Percentiles rank a stretch among this genome's conserved stretches.
Conservation (phyloP, 2,113 vertebrate genomes). For the Dasyornis broadbenti region DNA sequence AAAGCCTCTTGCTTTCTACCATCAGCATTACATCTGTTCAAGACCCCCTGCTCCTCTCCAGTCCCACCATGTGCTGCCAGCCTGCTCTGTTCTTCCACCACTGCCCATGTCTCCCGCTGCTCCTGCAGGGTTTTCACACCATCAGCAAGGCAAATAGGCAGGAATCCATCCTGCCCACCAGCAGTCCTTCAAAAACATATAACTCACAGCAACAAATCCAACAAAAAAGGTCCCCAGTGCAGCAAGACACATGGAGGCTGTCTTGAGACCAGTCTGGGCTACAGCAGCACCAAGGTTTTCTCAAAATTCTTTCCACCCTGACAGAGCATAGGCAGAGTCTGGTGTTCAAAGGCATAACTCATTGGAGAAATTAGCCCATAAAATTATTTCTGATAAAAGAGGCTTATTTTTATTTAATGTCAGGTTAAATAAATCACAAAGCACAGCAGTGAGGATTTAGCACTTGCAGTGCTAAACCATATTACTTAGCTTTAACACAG, state of each 20-base stretch:
- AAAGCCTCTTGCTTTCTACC: neutral
- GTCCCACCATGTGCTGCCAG: neutral
- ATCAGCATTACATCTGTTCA: neutral
- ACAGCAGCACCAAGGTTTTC: neutral
- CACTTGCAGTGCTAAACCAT: neutral
- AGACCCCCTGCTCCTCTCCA: neutral
- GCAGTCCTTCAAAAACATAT: neutral
- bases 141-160: neutral
- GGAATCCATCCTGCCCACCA: neutral
- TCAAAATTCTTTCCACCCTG: neutral
- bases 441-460: neutral
- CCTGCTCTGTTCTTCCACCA: neutral
- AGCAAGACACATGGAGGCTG: neutral
- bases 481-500: constrained; percentile 5
- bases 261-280: neutral
- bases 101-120: neutral
- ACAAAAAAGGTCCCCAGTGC: neutral
- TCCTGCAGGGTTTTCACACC: neutral
- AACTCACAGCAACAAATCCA: neutral
- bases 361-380: neutral
- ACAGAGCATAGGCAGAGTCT: neutral
- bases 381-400: neutral
- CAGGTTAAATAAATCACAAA: constrained; percentile 4
- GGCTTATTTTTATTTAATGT: neutral
- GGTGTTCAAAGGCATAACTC: neutral